Conservation (phyloP, 2,113 vertebrate genomes). For the Cichladusa arquata region DNA sequence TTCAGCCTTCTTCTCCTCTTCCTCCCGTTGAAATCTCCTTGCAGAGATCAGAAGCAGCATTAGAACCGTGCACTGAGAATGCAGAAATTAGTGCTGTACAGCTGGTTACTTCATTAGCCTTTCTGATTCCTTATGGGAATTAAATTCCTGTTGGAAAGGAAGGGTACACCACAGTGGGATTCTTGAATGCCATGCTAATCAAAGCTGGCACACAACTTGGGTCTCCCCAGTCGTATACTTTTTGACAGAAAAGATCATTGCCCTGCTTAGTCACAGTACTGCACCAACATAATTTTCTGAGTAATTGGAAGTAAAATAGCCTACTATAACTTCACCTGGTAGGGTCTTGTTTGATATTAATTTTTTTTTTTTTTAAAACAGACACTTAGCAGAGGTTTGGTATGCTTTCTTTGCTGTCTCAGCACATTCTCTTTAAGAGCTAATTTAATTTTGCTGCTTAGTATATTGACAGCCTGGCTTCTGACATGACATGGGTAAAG, state of each 20-base stretch:
- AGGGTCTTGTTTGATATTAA: conserved; percentile 28
- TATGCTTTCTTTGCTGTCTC: not conserved
- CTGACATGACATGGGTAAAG: not conserved
- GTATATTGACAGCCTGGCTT: not conserved
- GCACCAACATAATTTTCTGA: not conserved
- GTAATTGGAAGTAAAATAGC: not conserved
- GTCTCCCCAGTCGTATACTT: not conserved
- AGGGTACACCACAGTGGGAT: not conserved
- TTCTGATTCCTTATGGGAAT: conserved; percentile 6
- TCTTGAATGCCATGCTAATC: not conserved
- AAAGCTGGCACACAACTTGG: not conserved
- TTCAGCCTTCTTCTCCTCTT: not conserved
- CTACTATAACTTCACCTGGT: not conserved
- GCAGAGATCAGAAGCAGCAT: not conserved
- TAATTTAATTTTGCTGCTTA: not conserved
- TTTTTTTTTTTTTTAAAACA: not conserved
- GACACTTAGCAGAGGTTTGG: not conserved
- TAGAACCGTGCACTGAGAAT: not conserved
- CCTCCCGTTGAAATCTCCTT: not conserved
- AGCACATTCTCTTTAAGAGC: not conserved
- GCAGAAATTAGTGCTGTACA: not conserved
- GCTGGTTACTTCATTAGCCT: conserved; percentile 17
- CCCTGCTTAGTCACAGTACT: conserved; percentile 10
- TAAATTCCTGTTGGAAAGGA: not conserved
- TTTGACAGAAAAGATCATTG: not conserved